Evolutionary conservation across 2,113 vertebrate species (phyloP).

Genomic region (Pleuronectes platessa): DNA sequence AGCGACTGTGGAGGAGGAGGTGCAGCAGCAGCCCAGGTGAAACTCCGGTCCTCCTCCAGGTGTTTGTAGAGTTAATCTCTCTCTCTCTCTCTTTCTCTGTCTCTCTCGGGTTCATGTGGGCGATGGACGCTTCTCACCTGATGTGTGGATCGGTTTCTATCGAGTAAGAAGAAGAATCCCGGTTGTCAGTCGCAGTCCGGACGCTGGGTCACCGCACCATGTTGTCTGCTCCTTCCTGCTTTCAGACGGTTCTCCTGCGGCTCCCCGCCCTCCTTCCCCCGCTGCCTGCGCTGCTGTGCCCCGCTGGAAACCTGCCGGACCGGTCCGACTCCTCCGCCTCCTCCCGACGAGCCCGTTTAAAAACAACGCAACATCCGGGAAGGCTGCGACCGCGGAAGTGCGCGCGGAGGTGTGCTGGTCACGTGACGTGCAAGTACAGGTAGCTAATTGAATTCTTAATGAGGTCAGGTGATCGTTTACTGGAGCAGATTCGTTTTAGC

Average conservation of each 20-base stretch:
- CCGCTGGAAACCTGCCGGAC: conserved; percentile 49
- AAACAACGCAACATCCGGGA: conserved; percentile 3
- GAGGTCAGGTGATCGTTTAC: conserved; percentile 18
- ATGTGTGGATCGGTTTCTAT: neutral
- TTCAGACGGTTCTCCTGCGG: conserved; percentile 7
- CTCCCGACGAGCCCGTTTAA: neutral
- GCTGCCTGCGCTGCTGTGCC: conserved; percentile 38
- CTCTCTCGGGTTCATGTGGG: too few species aligned
- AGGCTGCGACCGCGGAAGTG: conserved; percentile 11
- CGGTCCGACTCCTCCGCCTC: conserved; percentile 41
- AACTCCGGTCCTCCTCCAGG: neutral
- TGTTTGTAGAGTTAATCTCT: neutral
- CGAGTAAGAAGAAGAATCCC: neutral
- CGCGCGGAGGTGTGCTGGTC: neutral
- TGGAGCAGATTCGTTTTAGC: too few species aligned
- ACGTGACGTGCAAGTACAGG: conserved; percentile 47
- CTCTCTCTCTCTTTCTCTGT: too few species aligned
- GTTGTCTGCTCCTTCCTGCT: conserved; percentile 65
- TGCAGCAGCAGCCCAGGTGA: conserved; percentile 36
- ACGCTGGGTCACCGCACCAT: conserved; percentile 53
- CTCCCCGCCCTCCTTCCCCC: conserved; percentile 53
- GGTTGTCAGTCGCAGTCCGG: conserved; percentile 1
- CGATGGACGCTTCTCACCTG: conserved; percentile 12
- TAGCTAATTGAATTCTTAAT: conserved; percentile 43
- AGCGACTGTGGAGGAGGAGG: too few species aligned